Percentiles rank a stretch among this genome's conserved stretches.
Conservation (phyloP, 1,140 invertebrate species). For the Thaumatotibia leucotreta region DNA sequence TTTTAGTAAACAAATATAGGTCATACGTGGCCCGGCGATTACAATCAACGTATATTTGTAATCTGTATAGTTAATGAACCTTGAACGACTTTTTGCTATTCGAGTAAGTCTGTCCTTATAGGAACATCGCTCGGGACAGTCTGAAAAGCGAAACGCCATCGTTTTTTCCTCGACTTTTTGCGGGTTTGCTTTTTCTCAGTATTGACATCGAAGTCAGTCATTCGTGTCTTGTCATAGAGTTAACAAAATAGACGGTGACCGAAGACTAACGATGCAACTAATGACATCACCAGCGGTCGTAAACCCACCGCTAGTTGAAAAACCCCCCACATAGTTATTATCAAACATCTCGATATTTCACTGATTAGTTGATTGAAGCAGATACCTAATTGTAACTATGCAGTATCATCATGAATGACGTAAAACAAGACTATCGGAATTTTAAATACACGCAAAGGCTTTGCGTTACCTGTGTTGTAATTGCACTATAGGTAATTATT, state of each 20-base stretch:
- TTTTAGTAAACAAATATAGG: not conserved
- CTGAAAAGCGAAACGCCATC: not conserved
- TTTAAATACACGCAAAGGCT: too few species aligned
- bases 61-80: not conserved
- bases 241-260: not conserved
- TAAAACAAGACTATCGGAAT: too few species aligned
- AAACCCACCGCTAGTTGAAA: not conserved
- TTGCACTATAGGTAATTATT: too few species aligned
- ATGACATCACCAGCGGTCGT: not conserved
- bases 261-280: not conserved
- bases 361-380: not conserved
- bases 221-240: not conserved
- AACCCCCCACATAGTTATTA: not conserved
- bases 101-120: not conserved
- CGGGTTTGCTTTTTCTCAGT: not conserved
- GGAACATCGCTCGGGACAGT: not conserved
- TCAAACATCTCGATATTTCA: not conserved
- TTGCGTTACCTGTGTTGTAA: too few species aligned
- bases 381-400: not conserved
- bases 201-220: not conserved
- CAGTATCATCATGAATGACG: too few species aligned
- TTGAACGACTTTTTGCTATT: not conserved
- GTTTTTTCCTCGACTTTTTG: not conserved
- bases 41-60: slow-evolving; percentile 15
- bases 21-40: not conserved